A percentile compares a stretch with the other conserved stretches of the same genome.
These are phyloP conservation scores for Acrobasis consociella DNA, from an alignment of 2,888 invertebrate species.

Conservation along the genomic window DNA sequence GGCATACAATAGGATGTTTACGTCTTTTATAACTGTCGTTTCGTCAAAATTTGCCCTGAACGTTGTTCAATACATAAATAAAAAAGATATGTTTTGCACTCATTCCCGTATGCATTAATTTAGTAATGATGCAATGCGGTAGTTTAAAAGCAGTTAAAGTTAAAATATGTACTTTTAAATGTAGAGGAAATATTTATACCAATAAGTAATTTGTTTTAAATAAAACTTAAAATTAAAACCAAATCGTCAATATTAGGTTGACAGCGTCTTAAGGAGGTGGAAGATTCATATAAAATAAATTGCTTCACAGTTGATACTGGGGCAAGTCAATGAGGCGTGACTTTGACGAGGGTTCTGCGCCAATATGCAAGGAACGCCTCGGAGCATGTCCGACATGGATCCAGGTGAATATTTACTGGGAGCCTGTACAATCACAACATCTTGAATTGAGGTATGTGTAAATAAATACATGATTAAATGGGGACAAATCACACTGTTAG, in stretches of 20 bases:
- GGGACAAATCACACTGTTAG: no score
- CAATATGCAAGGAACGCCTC: constrained; percentile 71
- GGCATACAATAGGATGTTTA: no score
- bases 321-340: constrained; percentile 77
- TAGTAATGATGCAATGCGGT: no score
- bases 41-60: no score
- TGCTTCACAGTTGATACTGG: constrained; percentile 73
- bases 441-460: not conserved
- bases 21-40: no score
- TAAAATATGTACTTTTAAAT: no score
- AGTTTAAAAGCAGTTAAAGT: no score
- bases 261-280: constrained; percentile 65
- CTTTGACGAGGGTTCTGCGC: constrained; percentile 74
- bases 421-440: not conserved
- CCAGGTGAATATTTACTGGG: constrained; percentile 54
- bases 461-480: no score
- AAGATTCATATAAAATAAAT: constrained; percentile 80
- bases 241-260: constrained; percentile 57
- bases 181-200: no score
- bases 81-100: no score
- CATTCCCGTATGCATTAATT: no score
- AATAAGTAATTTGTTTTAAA: not conserved
- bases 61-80: no score
- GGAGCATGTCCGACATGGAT: constrained; percentile 68
- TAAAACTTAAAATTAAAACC: constrained; percentile 25